A percentile compares a stretch with the other conserved stretches of the same genome.
Conservation (phyloP, 2,797 vertebrate genomes). For the Crotalus adamanteus region DNA sequence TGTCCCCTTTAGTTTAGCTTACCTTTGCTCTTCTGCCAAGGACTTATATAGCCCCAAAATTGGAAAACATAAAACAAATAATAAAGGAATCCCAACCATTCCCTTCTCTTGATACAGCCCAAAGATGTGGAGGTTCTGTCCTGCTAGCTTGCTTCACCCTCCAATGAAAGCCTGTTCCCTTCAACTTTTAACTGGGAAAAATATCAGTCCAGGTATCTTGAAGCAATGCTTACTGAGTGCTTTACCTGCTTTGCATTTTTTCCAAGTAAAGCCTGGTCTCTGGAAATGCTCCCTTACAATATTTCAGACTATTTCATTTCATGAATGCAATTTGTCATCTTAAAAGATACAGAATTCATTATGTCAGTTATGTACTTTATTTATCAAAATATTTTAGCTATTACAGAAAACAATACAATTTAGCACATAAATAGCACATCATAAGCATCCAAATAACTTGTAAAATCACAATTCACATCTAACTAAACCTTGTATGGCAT, state of each 20-base stretch:
- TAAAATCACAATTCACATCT: slow-evolving; percentile 40
- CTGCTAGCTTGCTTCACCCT: background rate
- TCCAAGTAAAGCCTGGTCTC: background rate
- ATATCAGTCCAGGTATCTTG: background rate
- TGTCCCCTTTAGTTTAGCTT: background rate
- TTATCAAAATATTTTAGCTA: slow-evolving; percentile 47
- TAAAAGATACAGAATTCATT: slow-evolving; percentile 31
- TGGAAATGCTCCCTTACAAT: background rate
- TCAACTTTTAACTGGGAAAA: background rate
- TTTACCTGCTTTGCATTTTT: background rate
- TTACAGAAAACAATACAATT: slow-evolving; percentile 45
- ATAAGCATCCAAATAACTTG: slow-evolving; percentile 62
- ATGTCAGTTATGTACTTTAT: slow-evolving; percentile 50
- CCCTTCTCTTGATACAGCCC: background rate
- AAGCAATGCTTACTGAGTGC: background rate
- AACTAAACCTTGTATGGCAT: slow-evolving; percentile 40
- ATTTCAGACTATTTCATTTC: background rate
- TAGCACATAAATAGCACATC: slow-evolving; percentile 46
- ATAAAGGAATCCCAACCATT: background rate
- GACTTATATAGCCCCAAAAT: background rate
- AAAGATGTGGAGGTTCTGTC: background rate
- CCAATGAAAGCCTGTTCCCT: background rate
- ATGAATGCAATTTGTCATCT: slow-evolving; percentile 8
- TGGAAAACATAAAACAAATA: background rate
- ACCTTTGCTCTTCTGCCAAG: background rate